These are phyloP conservation scores for Brevimyrus niger DNA, from an alignment of 2,113 vertebrate species.

Conservation along the genomic window DNA sequence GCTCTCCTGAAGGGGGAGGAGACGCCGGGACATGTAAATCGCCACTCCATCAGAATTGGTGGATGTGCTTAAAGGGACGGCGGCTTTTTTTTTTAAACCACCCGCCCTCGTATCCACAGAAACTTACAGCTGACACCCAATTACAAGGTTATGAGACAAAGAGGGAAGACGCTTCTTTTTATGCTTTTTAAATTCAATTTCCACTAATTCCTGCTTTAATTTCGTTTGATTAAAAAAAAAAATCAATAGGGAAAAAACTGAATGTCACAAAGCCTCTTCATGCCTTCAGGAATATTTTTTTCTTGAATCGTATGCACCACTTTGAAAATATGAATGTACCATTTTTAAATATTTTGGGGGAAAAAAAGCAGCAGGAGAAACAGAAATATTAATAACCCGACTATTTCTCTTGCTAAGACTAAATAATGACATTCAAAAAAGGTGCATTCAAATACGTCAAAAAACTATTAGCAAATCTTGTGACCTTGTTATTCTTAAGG, in stretches of 20 bases:
- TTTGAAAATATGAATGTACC: not conserved
- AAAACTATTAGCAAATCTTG: not conserved
- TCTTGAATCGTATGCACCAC: not conserved
- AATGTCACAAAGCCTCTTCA: not conserved
- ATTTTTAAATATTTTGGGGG: not conserved
- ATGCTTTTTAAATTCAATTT: conserved; percentile 23
- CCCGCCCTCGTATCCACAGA: conserved; percentile 46
- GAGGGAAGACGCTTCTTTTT: conserved; percentile 45
- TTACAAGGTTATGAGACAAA: conserved; percentile 59
- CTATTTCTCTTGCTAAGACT: not conserved
- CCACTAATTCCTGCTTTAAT: conserved; percentile 27
- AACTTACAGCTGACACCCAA: conserved; percentile 59
- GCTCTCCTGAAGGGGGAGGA: conserved; percentile 84
- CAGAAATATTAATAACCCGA: not conserved
- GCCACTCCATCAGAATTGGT: conserved; percentile 70
- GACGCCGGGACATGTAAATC: conserved; percentile 72
- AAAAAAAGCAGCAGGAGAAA: not conserved
- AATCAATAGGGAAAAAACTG: conserved; percentile 22
- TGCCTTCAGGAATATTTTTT: not conserved
- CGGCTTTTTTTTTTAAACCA: conserved; percentile 48
- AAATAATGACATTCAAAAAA: not conserved
- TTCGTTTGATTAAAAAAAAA: conserved; percentile 28
- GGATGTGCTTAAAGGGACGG: conserved; percentile 76
- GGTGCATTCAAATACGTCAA: not conserved
- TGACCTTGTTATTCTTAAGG: not conserved